These are phyloP conservation scores for Antrozous pallidus DNA, from an alignment of 2,797 vertebrate species.

Conservation along the genomic window DNA sequence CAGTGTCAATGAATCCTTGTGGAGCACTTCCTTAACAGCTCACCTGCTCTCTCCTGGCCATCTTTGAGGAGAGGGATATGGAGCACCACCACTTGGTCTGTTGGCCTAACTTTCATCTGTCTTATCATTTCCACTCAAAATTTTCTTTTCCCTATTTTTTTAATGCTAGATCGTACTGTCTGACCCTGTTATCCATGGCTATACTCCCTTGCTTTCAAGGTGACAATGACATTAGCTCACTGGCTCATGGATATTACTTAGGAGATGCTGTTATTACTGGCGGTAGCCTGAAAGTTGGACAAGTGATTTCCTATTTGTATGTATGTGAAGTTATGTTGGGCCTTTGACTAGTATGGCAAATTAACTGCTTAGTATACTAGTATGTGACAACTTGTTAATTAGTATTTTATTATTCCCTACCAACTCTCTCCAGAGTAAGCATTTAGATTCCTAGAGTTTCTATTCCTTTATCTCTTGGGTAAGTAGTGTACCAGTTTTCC, in stretches of 20 bases:
- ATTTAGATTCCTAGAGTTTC: neutral
- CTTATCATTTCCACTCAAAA: neutral
- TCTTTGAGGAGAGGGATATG: neutral
- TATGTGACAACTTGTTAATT: neutral
- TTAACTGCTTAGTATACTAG: neutral
- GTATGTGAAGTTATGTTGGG: neutral
- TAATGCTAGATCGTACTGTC: neutral
- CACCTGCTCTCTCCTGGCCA: neutral
- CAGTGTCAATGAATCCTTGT: neutral
- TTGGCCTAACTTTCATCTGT: neutral
- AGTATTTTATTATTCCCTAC: neutral
- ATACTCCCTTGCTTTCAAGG: neutral
- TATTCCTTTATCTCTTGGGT: constrained; percentile 22
- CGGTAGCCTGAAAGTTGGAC: neutral
- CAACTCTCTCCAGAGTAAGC: neutral
- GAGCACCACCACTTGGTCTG: neutral
- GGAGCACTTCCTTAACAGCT: neutral
- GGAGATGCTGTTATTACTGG: neutral
- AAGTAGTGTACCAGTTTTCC: neutral
- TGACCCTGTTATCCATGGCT: neutral
- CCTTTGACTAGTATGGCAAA: neutral
- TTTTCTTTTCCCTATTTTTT: neutral
- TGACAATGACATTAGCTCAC: neutral
- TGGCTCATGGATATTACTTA: neutral
- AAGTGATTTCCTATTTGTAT: neutral